Evolutionary conservation across 2,888 invertebrate species (phyloP), one percentile per base, ranked within the genome.

Genomic region (Rhimphoctona megacephalus): DNA sequence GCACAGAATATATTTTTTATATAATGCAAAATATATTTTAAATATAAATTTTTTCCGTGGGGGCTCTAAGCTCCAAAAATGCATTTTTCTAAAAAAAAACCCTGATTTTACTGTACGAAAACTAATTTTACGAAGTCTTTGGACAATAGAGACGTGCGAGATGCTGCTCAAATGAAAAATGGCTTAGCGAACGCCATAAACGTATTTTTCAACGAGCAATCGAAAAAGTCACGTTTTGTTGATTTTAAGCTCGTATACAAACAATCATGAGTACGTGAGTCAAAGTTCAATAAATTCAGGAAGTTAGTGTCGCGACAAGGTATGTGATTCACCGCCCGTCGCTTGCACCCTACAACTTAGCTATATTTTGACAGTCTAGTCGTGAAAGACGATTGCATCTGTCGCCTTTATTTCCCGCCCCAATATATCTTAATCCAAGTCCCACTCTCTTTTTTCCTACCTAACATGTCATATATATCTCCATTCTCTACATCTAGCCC

Each of bases 281-380:
- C 61, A 83, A 52, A 83, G 72, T 83, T 78, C 52, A 72, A 72
- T 25, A 49, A 76, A 82, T 70, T 70, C 39, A 39, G 52, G 74
- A 82, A 69, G 69, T 69, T 67, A 49, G 72, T n/a, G 36, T 73
- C 77, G 66, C 54, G 73, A 69, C 54, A 43, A 25, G 70, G 33
- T 72, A 64, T 67, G 52, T 73, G 70, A 69, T 39, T 73, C 83
- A 73, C 22, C 36, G 64, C 49, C 33, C 22, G 54, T 64, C 73
- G 64, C 66, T 73, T 36, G 36, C 46, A 74, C 57, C 78, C 85
- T 39, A 70, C 70, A 49, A 76, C 76, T 86, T 83, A 77, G 78
- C 83, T 67, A 61, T 85, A 78, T 85, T 86, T 85, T 86, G 86
- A 86, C 86, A 86, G 61, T 66, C 85, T 52, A 86, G 78, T 73